Conservation (phyloP, 2,797 vertebrate genomes). For the Chloroceryle inda region DNA sequence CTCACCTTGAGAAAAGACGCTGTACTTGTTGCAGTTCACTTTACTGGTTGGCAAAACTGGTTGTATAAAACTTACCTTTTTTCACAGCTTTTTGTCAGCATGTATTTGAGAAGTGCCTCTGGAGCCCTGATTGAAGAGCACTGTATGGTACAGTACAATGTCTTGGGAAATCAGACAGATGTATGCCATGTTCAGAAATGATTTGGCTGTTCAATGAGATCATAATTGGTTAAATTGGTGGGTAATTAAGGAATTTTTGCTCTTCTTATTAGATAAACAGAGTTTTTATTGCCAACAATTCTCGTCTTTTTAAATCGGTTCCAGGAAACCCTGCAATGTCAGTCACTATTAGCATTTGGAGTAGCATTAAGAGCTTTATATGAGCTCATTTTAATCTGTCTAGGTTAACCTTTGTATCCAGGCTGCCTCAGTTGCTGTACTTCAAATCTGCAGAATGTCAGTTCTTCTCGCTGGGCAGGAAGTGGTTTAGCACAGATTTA, state of each 20-base stretch:
- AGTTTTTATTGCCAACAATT: slow-evolving; percentile 19
- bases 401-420: slow-evolving; percentile 57
- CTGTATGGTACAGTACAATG: neutral
- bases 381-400: slow-evolving; percentile 62
- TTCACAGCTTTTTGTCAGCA: neutral
- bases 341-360: slow-evolving; percentile 56
- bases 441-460: slow-evolving; percentile 40
- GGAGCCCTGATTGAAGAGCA: neutral
- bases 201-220: slow-evolving; percentile 43
- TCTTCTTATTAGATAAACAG: slow-evolving; percentile 27
- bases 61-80: neutral
- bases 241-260: slow-evolving; percentile 14
- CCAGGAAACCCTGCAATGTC: slow-evolving; percentile 58
- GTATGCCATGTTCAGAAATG: neutral
- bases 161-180: slow-evolving; percentile 21
- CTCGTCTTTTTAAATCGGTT: slow-evolving; percentile 55
- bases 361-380: slow-evolving; percentile 65
- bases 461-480: slow-evolving; percentile 32
- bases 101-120: neutral
- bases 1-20: neutral
- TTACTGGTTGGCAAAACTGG: neutral
- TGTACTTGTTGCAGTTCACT: neutral
- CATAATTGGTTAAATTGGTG: slow-evolving; percentile 22
- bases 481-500: slow-evolving; percentile 31
- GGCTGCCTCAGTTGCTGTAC: slow-evolving; percentile 36